These are phyloP conservation scores for Norana najaformis DNA, from an alignment of 2,888 invertebrate species.

Conservation along the genomic window DNA sequence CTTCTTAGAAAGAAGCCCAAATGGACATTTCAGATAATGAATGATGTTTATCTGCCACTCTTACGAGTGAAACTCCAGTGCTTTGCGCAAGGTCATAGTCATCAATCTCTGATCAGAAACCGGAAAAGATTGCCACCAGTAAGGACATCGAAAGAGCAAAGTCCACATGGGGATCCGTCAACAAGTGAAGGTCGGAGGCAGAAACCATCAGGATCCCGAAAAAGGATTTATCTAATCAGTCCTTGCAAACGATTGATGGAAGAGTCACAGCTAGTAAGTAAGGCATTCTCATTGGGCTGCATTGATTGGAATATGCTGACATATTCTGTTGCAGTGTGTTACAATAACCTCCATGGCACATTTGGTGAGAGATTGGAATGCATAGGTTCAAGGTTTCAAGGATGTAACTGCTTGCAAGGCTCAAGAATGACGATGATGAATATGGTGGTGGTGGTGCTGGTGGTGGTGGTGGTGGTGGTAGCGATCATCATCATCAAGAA, in stretches of 20 bases:
- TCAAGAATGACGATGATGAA: neutral
- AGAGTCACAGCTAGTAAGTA: neutral
- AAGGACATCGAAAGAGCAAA: neutral
- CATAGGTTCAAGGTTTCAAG: neutral
- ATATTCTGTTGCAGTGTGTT: no score
- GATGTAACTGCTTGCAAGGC: no score
- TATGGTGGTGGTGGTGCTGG: no score
- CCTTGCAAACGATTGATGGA: neutral
- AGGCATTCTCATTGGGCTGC: neutral
- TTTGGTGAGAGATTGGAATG: neutral
- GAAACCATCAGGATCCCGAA: neutral
- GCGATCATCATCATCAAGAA: neutral
- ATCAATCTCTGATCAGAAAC: conserved; percentile 6
- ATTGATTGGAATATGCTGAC: neutral
- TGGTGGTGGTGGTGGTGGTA: neutral
- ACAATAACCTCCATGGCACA: no score
- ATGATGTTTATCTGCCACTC: neutral
- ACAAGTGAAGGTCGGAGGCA: neutral
- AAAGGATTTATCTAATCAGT: neutral
- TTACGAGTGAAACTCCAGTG: neutral
- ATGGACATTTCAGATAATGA: neutral
- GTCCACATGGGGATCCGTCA: neutral
- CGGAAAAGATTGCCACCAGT: neutral
- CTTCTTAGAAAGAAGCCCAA: neutral
- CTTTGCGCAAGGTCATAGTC: neutral